Evolutionary conservation across 2,113 vertebrate genomes (phyloP).

Genomic region (Lipophrys pholis): DNA sequence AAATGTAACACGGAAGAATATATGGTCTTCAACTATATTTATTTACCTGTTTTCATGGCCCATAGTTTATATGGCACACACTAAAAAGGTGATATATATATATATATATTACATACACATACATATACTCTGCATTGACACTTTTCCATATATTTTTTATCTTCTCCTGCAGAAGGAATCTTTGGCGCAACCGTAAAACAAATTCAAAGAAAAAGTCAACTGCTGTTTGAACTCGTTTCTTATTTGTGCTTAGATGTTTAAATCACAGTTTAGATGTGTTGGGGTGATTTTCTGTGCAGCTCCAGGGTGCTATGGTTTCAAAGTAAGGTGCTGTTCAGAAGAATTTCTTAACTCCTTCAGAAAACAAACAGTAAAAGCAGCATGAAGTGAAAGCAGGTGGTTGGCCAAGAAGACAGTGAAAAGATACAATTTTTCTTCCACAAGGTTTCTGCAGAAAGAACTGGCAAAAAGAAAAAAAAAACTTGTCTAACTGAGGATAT

Average conservation of each 20-base stretch:
- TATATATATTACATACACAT: neutral
- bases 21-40: slow-evolving; percentile 16
- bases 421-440: neutral
- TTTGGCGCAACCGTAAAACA: slow-evolving; percentile 24
- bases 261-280: slow-evolving; percentile 40
- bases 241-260: slow-evolving; percentile 27
- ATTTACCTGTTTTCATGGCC: slow-evolving; percentile 2
- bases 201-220: slow-evolving; percentile 42
- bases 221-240: slow-evolving; percentile 45
- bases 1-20: neutral
- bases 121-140: neutral
- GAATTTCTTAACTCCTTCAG: slow-evolving; percentile 18
- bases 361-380: slow-evolving; percentile 44
- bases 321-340: slow-evolving; percentile 38
- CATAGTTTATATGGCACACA: slow-evolving; percentile 18
- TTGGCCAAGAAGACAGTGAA: neutral
- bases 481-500: neutral
- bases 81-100: neutral
- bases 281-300: slow-evolving; percentile 6
- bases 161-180: slow-evolving; percentile 25
- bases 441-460: neutral
- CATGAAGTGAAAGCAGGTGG: slow-evolving; percentile 6
- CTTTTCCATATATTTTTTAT: slow-evolving; percentile 31
- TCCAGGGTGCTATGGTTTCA: slow-evolving; percentile 22
- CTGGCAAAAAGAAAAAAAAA: too few relatives aligned